Base-by-base conservation (phyloP, 2,888 invertebrate genomes). In the Eristalis arbustorum region DNA sequence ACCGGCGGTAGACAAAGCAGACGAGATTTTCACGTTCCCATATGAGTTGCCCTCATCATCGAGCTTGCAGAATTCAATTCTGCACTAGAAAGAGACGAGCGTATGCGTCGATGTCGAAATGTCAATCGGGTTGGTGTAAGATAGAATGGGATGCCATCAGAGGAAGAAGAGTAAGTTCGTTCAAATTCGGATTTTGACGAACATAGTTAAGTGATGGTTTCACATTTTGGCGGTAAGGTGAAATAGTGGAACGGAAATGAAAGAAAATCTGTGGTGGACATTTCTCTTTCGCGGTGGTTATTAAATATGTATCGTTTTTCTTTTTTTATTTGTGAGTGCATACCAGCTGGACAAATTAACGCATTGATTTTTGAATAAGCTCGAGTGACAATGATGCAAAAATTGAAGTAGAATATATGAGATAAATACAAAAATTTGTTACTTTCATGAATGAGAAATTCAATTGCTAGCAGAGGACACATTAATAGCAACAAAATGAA, bases 1-100 rank as follows among this genome's bases (percentile, higher is more conserved):
- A 85, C 85, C 85, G 85, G 85, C 85, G 85, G 82, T 82, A 85
- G 85, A 85, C 85, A 85, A 85, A 85, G 85, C 73, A 82, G 85
- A 82, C 85, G 79, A 85, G 82, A 77, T 85, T 85, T 85, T 85
- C 81, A 82, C 72, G 72, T 68, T 81, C 62, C 67, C 76, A 67
- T 64, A 76, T 31, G 49, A 68, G 63, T 72, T 62, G 64, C 75
- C 66, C 34, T 68, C 84, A 76, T 76, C 66, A 72, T 37, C 49
- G 28, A 22, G 82, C 67, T 85, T 85, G 85, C 85, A 85, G 77
- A 85, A 78, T 77, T 78, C 37, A 82, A 63, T 81, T 85, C 76
- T 85, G 82, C 85, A 85, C 73, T 74, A 49, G 62, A 78, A 28
- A 0, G 82, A 66, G 82, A 77, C 13, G 34, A 18, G 6, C 40